phyloP scores from a whole-genome alignment of 1,140 invertebrate species.

The Ylistrum balloti region DNA sequence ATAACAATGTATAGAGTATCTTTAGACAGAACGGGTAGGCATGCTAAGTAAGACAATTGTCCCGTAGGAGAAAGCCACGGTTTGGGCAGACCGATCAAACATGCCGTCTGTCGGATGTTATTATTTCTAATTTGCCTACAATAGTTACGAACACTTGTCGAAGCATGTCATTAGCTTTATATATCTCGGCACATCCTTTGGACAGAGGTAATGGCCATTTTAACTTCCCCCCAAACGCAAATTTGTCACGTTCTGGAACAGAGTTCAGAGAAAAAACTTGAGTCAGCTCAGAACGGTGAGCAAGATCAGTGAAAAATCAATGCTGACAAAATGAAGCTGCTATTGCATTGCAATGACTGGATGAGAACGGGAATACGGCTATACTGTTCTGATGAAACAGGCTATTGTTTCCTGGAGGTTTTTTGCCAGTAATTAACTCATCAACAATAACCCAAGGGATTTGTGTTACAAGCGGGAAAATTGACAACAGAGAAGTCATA shows the following conservation, averaged over 20 bases:
- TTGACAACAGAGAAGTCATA: conserved; percentile 15
- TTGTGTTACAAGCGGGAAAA: conserved; percentile 27
- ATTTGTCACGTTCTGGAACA: conserved; percentile 15
- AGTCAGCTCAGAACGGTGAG: neutral
- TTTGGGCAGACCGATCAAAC: conserved; percentile 8
- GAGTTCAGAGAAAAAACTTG: conserved; percentile 26
- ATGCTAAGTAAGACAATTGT: neutral
- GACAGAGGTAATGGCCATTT: conserved; percentile 14
- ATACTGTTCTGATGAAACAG: neutral
- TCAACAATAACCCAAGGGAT: conserved; percentile 24
- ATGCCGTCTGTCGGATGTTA: neutral
- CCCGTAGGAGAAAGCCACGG: neutral
- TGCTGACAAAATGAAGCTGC: conserved; percentile 4
- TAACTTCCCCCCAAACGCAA: conserved; percentile 29
- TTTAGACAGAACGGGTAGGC: neutral
- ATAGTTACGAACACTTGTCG: conserved; percentile 19
- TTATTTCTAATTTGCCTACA: conserved; percentile 28
- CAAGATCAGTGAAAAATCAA: conserved; percentile 10
- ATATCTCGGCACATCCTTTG: conserved; percentile 3
- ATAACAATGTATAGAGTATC: neutral
- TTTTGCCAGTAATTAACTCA: conserved; percentile 34
- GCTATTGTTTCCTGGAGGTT: neutral
- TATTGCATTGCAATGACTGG: neutral
- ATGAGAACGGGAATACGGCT: neutral
- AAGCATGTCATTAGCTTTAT: conserved; percentile 28